Evolutionary conservation across 2,888 invertebrate genomes (phyloP), one percentile per base, ranked within the genome.

Genomic region (Pyrocoelia pectoralis): DNA sequence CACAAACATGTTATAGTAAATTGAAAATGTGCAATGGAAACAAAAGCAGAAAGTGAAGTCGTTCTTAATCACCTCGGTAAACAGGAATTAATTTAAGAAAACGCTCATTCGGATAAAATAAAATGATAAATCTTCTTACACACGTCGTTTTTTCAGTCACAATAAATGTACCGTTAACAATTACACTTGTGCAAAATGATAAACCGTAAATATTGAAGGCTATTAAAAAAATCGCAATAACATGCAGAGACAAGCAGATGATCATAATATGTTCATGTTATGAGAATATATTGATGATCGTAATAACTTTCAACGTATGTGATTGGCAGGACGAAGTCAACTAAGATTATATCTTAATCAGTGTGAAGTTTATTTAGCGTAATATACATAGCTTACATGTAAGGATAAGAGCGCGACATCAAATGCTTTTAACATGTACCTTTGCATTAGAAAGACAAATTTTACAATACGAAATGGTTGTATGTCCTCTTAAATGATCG

Each of bases 391-490:
- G 14, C 50, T 57, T 50, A 57, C 57, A 51, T 41, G 57, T 41
- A 57, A 38, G 58, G 52, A 52, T 50, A 58, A 50, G 14, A 49
- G 56, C n/a, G n/a, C 43, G 43, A 58, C 58, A 52, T 52, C 51
- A 58, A 58, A 58, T 58, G 52, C 52, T 5, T 40, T 58, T 52
- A 58, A 12, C 46, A 50, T 58, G 2, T 51, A 51, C 51, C 46
- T 43, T 43, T 29, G 43, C 40, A 58, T 24, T 52, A 52, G 51
- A 52, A 15, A 51, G 58, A 58, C 58, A 58, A 58, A 58, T 58
- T 58, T 58, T 58, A 58, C 58, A 58, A 52, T 52, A 40, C 43
- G 43, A 40, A 52, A 46, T 52, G 48, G 52, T 46, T 58, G 52
- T 46, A 58, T 43, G 40, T 58, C 24, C 58, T 52, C 18, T 58